Percentiles rank a stretch among this genome's conserved stretches.
Evolutionary conservation across 2,888 invertebrate species (phyloP).

Genomic region (Crossocerus cetratus): DNA sequence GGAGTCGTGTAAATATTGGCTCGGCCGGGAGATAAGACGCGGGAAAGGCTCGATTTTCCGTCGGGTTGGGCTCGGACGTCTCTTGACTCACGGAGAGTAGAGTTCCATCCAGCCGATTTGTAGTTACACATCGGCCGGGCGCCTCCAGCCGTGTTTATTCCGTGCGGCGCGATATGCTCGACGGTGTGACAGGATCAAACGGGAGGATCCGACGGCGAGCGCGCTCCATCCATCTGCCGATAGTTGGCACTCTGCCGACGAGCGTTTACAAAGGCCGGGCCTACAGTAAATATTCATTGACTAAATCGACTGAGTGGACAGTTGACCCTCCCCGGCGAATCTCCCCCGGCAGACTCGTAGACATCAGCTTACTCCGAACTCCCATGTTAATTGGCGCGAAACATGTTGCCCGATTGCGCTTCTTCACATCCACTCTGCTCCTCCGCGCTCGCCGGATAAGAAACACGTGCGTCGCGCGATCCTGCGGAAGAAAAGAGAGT

Average conservation of each 20-base stretch:
- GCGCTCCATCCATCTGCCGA: neutral
- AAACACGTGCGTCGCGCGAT: constrained; percentile 37
- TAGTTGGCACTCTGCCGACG: constrained; percentile 14
- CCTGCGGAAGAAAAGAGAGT: too few species aligned
- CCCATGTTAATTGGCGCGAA: constrained; percentile 38
- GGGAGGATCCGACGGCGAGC: neutral
- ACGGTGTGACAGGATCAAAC: neutral
- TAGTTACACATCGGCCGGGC: too few species aligned
- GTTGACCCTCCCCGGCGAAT: constrained; percentile 27
- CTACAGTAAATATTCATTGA: constrained; percentile 34
- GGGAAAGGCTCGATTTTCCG: neutral
- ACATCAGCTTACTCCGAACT: constrained; percentile 14
- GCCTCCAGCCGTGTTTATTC: too few species aligned
- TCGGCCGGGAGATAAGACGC: neutral
- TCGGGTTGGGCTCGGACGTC: neutral
- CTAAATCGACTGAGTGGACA: constrained; percentile 23
- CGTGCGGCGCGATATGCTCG: neutral
- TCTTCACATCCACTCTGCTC: constrained; percentile 5
- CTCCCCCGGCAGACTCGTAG: constrained; percentile 19
- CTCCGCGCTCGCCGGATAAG: constrained; percentile 23
- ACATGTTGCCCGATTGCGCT: constrained; percentile 18
- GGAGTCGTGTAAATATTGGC: constrained; percentile 34
- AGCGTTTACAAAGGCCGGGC: neutral
- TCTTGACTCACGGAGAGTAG: neutral
- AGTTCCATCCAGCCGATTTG: too few species aligned